phyloP scores from a whole-genome alignment of 2,797 vertebrate species.

The Perdix hodgsoniae region DNA sequence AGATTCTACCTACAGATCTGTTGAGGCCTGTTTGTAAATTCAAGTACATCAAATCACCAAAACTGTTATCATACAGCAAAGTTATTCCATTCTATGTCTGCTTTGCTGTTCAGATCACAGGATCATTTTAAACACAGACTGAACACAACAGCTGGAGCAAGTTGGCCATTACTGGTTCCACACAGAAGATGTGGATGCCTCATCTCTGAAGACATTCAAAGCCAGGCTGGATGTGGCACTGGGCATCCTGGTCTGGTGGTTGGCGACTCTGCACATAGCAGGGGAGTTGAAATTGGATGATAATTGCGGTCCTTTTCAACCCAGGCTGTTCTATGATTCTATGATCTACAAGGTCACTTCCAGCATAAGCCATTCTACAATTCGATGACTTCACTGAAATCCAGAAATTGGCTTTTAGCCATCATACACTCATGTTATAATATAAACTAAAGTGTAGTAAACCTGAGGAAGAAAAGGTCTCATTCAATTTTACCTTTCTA shows the following conservation, averaged over 20 bases:
- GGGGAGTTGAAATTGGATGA: too few relatives aligned
- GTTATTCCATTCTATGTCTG: neutral
- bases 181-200: too few relatives aligned
- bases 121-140: neutral
- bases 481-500: neutral
- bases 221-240: too few relatives aligned
- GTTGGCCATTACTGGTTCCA: too few relatives aligned
- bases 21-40: neutral
- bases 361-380: too few relatives aligned
- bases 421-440: neutral
- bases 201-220: too few relatives aligned
- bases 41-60: neutral
- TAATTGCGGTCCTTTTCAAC: too few relatives aligned
- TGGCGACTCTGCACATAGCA: too few relatives aligned
- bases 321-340: too few relatives aligned
- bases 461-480: neutral
- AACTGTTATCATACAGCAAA: neutral
- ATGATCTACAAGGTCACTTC: too few relatives aligned
- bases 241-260: too few relatives aligned
- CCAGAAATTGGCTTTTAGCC: neutral
- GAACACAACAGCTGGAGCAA: too few relatives aligned
- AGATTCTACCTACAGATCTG: neutral
- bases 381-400: neutral
- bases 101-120: neutral
- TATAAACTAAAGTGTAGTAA: neutral